Evolutionary conservation across 2,888 invertebrate genomes (phyloP), one percentile per base, ranked within the genome.

Genomic region (Chorisops tibialis): DNA sequence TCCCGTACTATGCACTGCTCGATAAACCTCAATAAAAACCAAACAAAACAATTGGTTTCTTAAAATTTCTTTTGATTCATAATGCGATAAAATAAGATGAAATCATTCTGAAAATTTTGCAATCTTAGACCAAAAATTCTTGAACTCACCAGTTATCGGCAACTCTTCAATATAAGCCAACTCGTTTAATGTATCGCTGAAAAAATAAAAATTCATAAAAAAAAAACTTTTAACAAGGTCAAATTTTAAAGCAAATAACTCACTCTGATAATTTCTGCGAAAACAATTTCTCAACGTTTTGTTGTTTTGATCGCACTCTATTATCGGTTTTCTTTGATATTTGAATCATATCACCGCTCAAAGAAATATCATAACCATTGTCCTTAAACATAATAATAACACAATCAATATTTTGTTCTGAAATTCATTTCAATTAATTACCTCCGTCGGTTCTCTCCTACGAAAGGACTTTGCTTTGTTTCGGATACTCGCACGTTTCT

Each of bases 281-380:
- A 45, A 58, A 30, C 45, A 58, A 45, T 45, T 45, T 4, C 7
- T n/a, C 18, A n/a, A 12, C 22, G 11, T 12, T 54, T 58, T 58
- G 58, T 7, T 5, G 18, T 7, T n/a, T 30, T 5, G 18, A 12
- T 1, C 45, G 30, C 14, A 9, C 4, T 19, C 35, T 11, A n/a
- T 11, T 16, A 18, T 56, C 45, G 5, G 4, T 11, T 14, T 18
- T 56, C 3, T 5, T 6, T 14, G 47, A 18, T 11, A 58, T 35
- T 9, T 45, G 45, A 47, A 58, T 58, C 12, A 45, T 6, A 19
- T 58, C 58, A 3, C 58, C 58, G 35, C 16, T 11, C 7, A 47
- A 1, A 9, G 35, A 4, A 2, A 47, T 24, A 16, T 45, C 22
- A 18, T 24, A 56, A 11, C 16, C n/a, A 22, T 4, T 14, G 14